A percentile compares a stretch with the other conserved stretches of the same genome.
Conservation (phyloP, 92 coral and sea anemone genomes). For the Muricea muricata region DNA sequence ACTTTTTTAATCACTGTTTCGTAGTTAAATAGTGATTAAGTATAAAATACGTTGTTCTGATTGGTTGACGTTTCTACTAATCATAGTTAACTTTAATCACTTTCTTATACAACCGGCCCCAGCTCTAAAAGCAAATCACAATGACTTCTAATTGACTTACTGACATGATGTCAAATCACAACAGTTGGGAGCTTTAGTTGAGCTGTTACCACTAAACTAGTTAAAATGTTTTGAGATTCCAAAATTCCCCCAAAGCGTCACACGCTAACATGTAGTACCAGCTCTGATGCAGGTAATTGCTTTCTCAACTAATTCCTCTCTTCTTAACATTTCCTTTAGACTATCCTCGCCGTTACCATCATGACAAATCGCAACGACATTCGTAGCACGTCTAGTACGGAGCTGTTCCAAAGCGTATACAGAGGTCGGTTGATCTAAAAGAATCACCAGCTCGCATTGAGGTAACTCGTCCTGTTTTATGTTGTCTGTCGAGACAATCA, state of each 20-base stretch:
- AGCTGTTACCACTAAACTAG: background rate
- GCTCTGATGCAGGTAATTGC: slow-evolving; percentile 60
- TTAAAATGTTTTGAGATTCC: background rate
- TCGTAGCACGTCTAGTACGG: slow-evolving; percentile 68
- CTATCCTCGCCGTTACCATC: slow-evolving; percentile 73
- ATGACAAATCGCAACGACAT: slow-evolving; percentile 80
- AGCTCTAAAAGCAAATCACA: too few relatives aligned
- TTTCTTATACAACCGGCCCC: too few relatives aligned
- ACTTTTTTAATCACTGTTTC: too few relatives aligned
- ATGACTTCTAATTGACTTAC: too few relatives aligned
- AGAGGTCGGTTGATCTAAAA: slow-evolving; percentile 84
- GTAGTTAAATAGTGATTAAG: too few relatives aligned
- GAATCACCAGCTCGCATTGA: slow-evolving; percentile 74
- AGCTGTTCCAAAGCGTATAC: slow-evolving; percentile 78
- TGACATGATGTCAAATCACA: too few relatives aligned
- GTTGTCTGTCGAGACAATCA: slow-evolving; percentile 76
- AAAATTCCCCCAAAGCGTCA: too few relatives aligned
- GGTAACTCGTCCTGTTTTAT: slow-evolving; percentile 76
- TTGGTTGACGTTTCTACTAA: too few relatives aligned
- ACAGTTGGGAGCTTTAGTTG: background rate
- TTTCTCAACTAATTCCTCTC: slow-evolving; percentile 81
- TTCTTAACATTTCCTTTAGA: slow-evolving; percentile 73
- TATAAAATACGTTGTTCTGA: too few relatives aligned
- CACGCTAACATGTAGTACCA: background rate
- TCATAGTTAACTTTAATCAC: too few relatives aligned